phyloP scores from a whole-genome alignment of 2,888 invertebrate species.

The Sinodicranocentrus sp. region DNA sequence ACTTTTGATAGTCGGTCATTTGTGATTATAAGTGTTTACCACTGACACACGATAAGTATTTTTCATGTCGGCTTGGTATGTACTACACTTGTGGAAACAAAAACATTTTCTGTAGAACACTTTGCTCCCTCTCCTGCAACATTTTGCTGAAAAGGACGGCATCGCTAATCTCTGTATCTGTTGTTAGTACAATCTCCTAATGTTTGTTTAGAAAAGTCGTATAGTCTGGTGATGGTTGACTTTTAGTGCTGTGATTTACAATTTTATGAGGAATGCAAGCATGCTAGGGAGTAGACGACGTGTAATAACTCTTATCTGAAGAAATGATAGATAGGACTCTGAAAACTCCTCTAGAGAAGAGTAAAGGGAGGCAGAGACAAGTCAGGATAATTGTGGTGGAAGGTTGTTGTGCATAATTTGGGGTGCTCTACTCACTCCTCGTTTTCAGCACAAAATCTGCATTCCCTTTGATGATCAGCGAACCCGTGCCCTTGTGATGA shows the following conservation, averaged over 20 bases:
- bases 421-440: constrained; percentile 29
- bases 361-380: neutral
- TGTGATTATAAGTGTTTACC: constrained; percentile 17
- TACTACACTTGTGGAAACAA: too few relatives aligned
- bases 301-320: constrained; percentile 27
- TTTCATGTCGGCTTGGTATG: neutral
- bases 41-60: neutral
- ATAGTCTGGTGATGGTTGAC: constrained; percentile 42
- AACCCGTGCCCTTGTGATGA: constrained; percentile 13
- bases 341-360: too few relatives aligned
- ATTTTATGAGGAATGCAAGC: constrained; percentile 44
- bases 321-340: constrained; percentile 12
- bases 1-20: constrained; percentile 32
- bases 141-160: neutral
- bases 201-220: constrained; percentile 34
- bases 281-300: neutral
- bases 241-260: constrained; percentile 60
- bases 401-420: constrained; percentile 11
- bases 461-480: constrained; percentile 35
- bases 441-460: constrained; percentile 35
- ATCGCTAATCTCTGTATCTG: constrained; percentile 20
- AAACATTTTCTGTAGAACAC: too few relatives aligned
- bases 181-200: neutral
- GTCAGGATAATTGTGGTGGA: neutral
- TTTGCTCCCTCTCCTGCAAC: too few relatives aligned